Evolutionary conservation across 2,113 vertebrate genomes (phyloP), one percentile per base, ranked within the genome.

Genomic region (Cricetomys ansorgei): DNA sequence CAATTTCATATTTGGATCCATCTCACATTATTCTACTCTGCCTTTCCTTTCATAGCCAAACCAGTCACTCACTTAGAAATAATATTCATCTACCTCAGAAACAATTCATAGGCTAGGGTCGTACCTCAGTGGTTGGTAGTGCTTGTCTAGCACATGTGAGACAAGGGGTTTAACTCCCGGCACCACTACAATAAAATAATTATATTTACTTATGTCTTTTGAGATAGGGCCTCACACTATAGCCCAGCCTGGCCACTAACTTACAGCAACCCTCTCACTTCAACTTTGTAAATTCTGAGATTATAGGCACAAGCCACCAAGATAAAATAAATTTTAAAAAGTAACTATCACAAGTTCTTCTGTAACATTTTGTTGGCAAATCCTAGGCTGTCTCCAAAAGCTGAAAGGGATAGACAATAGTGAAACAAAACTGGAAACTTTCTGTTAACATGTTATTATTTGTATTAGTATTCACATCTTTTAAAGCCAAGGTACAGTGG

Each of bases 1-100:
- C 21, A 92, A n/a, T 55, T 96, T 91, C 89, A 96, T 83, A 97
- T 94, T 93, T 93, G 73, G 77, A 77, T 95, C 72, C 21, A 96
- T 96, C 57, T 89, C 83, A 94, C 59, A 64, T 83, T 91, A 94
- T 91, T 97, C 73, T 93, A 89, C 89, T 31, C 92, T 73, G 45
- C 79, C 50, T 8, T 97, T 95, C 59, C 48, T 12, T 96, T 84
- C 72, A 55, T 95, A 84, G 83, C 69, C 45, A 95, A 81, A 79
- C 77, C 79, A 97, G 69, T 64, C 53, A 96, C 9, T 95, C 89
- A 37, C 29, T 88, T 90, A 67, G 76, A 84, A 88, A 97, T 62
- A 97, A 88, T 75, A 90, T 13, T 94, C 65, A 96, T 67, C 40
- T 84, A 95, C 84, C n/a, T 76, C 92, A 65, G 96, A 94, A 94